These are phyloP conservation scores for Clavelina lepadiformis DNA, from an alignment of 23 tunicate species.

Conservation along the genomic window DNA sequence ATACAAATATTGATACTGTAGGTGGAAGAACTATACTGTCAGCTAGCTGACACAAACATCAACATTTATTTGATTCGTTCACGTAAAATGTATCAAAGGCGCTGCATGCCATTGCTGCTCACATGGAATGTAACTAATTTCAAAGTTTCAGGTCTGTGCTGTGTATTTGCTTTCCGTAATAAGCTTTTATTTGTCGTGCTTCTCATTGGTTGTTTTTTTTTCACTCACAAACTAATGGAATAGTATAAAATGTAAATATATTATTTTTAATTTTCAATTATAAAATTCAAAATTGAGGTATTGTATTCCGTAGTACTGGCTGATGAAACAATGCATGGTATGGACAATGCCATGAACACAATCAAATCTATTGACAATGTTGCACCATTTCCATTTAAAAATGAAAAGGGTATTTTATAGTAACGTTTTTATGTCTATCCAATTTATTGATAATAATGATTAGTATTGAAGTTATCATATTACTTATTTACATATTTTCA, in stretches of 20 bases:
- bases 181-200: neutral
- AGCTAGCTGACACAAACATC: constrained; percentile 69
- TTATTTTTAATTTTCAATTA: neutral
- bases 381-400: constrained; percentile 67
- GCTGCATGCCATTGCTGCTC: constrained; percentile 15
- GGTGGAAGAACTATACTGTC: constrained; percentile 88
- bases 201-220: neutral
- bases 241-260: no score
- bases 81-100: constrained; percentile 64
- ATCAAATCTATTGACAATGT: constrained; percentile 65
- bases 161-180: neutral
- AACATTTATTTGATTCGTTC: constrained; percentile 71
- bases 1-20: neutral
- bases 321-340: constrained; percentile 86
- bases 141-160: constrained; percentile 50
- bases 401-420: constrained; percentile 11
- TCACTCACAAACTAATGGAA: neutral
- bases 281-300: neutral
- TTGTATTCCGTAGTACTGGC: constrained; percentile 32
- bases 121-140: constrained; percentile 77
- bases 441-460: no score
- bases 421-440: neutral
- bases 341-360: constrained; percentile 79
- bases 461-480: no score
- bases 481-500: no score